These are phyloP conservation scores for Conus ventricosus DNA, from an alignment of 1,140 invertebrate species.

Conservation along the genomic window DNA sequence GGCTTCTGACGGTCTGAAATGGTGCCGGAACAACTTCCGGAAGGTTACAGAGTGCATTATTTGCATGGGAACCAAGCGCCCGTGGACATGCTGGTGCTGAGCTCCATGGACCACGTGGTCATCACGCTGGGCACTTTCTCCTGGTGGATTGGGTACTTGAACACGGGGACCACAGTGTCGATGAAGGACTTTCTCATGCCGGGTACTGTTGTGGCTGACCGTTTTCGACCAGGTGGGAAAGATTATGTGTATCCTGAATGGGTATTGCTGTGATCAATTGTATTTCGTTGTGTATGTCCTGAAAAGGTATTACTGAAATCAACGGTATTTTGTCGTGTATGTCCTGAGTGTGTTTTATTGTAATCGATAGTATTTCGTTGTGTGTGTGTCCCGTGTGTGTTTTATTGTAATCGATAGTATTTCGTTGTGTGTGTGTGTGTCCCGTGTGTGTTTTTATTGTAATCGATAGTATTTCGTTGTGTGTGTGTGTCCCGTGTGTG, in stretches of 20 bases:
- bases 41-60: conserved; percentile 31
- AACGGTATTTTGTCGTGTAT: too few species aligned
- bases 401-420: too few species aligned
- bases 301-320: too few species aligned
- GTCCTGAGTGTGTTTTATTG: too few species aligned
- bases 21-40: conserved; percentile 41
- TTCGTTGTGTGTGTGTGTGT: too few species aligned
- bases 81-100: conserved; percentile 62
- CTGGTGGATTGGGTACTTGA: conserved; percentile 61
- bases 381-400: too few species aligned
- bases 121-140: conserved; percentile 58
- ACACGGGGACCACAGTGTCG: conserved; percentile 54
- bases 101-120: conserved; percentile 54
- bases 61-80: conserved; percentile 18
- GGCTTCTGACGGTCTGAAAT: conserved; percentile 51
- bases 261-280: conserved; percentile 17
- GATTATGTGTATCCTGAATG: conserved; percentile 36
- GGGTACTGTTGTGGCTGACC: conserved; percentile 10
- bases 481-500: too few species aligned
- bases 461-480: too few species aligned
- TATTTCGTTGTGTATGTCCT: too few species aligned
- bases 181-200: conserved; percentile 46
- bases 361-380: too few species aligned
- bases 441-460: too few species aligned
- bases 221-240: conserved; percentile 12